Evolutionary conservation across 2,888 invertebrate species (phyloP).

Genomic region (Chalcosyrphus nemorum): DNA sequence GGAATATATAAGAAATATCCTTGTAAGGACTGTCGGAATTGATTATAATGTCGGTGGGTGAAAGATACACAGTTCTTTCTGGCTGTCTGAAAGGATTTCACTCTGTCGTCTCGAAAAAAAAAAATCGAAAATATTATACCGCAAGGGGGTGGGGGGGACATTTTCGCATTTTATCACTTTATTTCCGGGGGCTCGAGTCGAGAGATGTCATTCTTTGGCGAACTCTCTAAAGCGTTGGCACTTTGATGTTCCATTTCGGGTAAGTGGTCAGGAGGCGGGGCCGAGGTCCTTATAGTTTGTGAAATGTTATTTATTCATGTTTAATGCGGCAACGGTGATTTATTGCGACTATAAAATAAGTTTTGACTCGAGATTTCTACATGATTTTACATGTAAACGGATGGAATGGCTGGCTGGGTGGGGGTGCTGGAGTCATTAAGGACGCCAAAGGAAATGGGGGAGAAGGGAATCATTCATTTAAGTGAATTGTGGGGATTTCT

Average conservation of each 20-base stretch:
- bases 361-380: conserved; percentile 44
- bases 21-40: conserved; percentile 47
- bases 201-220: conserved; percentile 37
- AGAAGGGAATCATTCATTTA: background rate
- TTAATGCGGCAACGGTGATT: conserved; percentile 64
- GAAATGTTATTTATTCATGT: conserved; percentile 36
- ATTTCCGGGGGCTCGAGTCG: conserved; percentile 50
- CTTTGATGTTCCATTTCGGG: conserved; percentile 62
- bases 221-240: conserved; percentile 23
- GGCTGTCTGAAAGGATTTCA: conserved; percentile 39
- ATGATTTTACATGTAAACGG: conserved; percentile 16
- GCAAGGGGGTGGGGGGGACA: conserved; percentile 46
- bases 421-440: background rate
- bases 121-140: conserved; percentile 36
- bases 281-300: conserved; percentile 8
- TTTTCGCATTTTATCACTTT: conserved; percentile 64
- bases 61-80: conserved; percentile 6
- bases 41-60: conserved; percentile 52
- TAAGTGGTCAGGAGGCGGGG: conserved; percentile 7
- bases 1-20: conserved; percentile 29
- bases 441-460: background rate
- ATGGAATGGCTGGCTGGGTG: background rate
- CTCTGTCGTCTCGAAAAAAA: no score
- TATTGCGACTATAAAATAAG: conserved; percentile 33
- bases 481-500: background rate